Base-by-base conservation (phyloP, 2,797 vertebrate genomes). In the Rhinichthys osculus region DNA sequence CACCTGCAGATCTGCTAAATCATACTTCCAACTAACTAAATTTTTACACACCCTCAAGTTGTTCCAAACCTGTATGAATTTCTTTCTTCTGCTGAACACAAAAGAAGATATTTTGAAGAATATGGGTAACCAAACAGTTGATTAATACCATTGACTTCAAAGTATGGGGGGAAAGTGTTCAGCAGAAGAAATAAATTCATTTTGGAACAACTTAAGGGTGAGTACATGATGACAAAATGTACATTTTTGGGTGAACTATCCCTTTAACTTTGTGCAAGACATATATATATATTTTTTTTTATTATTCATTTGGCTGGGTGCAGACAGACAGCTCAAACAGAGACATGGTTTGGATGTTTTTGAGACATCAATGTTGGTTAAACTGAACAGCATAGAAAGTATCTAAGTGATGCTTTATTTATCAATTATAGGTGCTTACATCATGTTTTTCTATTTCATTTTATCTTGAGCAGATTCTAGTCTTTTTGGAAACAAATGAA, bases 381-480 rank as follows among this genome's bases (percentile, higher is more conserved):
- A 40, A 50, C 50, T 16, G n/a, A 30, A 47, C 10, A 13, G 50
- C 14, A 2, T 23, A 73, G 16, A 73, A 74, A 38, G 40, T 0
- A 40, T 76, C 16, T 14, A 35, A 52, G 5, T 38, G 17, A 35
- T 21, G 38, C 7, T 82, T 40, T 35, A 76, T 38, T 30, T 67
- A 66, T 66, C 30, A 66, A 27, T 77, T 66, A 33, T 1, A 17
- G 30, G 3, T 74, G 30, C 21, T 50, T 50, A 52, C 7, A 7
- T 54, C 44, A 17, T 57, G 47, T 57, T 57, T 77, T 69, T 9
- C 7, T 4, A 19, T 30, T 40, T 38, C 14, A n/a, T 3, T 7
- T 87, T 79, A 67, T 89, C 78, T 91, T 89, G 84, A 85, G 84
- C 87, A 92, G 66, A 91, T 87, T 88, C 86, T 79, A 89, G 81